Conservation (phyloP, 2,888 invertebrate species). For the Synergus umbraculus region DNA sequence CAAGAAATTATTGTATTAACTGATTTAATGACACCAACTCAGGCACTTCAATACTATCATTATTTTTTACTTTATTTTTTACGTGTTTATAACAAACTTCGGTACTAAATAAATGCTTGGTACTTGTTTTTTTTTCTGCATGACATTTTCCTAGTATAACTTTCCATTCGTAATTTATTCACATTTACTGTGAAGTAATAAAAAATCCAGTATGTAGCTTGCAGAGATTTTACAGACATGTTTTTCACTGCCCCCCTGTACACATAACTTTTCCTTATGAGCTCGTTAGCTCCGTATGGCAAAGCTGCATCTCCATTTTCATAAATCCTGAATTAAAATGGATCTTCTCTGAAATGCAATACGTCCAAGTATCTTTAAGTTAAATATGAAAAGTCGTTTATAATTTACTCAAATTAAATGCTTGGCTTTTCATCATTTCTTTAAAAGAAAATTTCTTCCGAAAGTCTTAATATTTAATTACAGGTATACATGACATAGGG, state of each 20-base stretch:
- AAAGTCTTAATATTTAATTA: neutral
- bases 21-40: neutral
- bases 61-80: neutral
- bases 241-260: neutral
- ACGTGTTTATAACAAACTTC: neutral
- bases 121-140: neutral
- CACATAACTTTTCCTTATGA: slow-evolving; percentile 16
- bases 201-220: neutral
- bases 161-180: slow-evolving; percentile 4
- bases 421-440: neutral
- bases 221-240: slow-evolving; percentile 9
- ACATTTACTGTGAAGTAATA: neutral
- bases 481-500: neutral
- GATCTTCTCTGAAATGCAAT: neutral
- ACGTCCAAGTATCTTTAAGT: slow-evolving; percentile 15
- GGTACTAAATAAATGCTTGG: neutral
- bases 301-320: neutral
- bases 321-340: slow-evolving; percentile 16
- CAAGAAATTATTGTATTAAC: neutral
- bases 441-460: neutral
- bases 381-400: slow-evolving; percentile 22
- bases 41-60: neutral
- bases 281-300: slow-evolving; percentile 33
- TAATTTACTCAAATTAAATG: neutral
- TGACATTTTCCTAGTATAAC: neutral